Percentiles rank a stretch among this genome's conserved stretches.
Conservation (phyloP, 1,140 invertebrate species). For the Plectrocnemia conspersa region DNA sequence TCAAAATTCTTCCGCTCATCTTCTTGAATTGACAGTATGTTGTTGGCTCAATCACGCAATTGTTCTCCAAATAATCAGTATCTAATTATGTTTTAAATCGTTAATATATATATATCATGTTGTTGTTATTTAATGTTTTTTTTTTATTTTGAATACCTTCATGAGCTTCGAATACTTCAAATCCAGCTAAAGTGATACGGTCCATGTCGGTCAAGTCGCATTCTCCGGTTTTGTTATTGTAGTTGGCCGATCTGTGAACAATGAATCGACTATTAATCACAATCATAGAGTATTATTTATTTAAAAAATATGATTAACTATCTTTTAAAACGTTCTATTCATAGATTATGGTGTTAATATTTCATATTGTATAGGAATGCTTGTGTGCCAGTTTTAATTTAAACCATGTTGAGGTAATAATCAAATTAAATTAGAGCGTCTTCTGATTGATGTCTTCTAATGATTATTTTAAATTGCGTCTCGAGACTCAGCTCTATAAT, state of each 20-base stretch:
- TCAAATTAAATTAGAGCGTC: no score
- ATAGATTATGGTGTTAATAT: no score
- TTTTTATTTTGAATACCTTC: slow-evolving; percentile 50
- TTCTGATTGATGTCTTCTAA: no score
- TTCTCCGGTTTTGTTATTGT: slow-evolving; percentile 75
- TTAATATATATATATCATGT: neutral
- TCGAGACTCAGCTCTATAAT: no score
- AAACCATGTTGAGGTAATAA: no score
- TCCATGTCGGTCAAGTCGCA: slow-evolving; percentile 89
- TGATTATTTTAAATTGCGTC: no score
- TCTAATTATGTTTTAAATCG: slow-evolving; percentile 38
- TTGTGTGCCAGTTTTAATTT: no score
- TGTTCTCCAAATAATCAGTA: slow-evolving; percentile 83
- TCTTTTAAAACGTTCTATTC: no score
- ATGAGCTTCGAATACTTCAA: slow-evolving; percentile 64
- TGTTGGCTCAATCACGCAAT: slow-evolving; percentile 84
- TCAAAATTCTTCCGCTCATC: slow-evolving; percentile 78
- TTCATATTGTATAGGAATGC: no score
- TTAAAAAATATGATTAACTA: no score
- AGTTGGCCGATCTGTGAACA: slow-evolving; percentile 81
- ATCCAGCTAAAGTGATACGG: slow-evolving; percentile 76
- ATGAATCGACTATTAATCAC: no score
- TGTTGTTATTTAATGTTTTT: neutral
- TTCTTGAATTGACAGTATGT: slow-evolving; percentile 92
- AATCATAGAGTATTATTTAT: no score